Percentiles rank a stretch among this genome's conserved stretches.
These are phyloP conservation scores for Hartigia nigra DNA, from an alignment of 2,888 invertebrate genomes.

Conservation along the genomic window DNA sequence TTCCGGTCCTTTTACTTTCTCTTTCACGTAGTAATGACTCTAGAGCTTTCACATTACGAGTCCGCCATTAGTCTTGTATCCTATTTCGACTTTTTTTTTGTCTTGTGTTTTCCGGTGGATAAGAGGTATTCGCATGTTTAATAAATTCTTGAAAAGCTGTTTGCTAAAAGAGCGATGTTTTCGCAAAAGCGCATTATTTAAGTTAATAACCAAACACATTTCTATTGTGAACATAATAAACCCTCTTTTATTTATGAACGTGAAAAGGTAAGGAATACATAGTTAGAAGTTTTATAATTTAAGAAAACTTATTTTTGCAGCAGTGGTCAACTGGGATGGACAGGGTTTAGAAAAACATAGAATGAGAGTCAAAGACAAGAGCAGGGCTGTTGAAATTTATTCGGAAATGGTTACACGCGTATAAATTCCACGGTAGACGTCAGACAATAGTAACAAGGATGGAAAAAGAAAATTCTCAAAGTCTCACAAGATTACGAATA, in stretches of 20 bases:
- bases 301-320: not conserved
- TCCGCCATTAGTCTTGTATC: not conserved
- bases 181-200: not conserved
- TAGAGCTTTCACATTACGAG: not conserved
- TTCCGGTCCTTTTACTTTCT: not conserved
- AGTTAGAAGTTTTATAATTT: not conserved
- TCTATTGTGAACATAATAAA: not conserved
- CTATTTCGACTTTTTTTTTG: not conserved
- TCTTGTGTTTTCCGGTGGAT: not conserved
- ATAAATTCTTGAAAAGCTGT: not conserved
- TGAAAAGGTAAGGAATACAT: not conserved
- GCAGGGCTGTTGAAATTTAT: not conserved
- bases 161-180: not conserved
- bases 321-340: not conserved
- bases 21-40: not conserved
- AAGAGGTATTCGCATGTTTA: not conserved
- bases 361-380: not conserved
- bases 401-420: not conserved
- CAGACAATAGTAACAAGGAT: not conserved
- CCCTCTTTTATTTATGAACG: not conserved
- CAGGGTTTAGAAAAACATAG: not conserved
- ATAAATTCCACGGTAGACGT: not conserved
- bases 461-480: not conserved
- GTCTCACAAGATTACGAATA: not conserved
- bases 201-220: not conserved